Evolutionary conservation across 2,797 vertebrate species (phyloP).

Genomic region (Pseudopleuronectes americanus): DNA sequence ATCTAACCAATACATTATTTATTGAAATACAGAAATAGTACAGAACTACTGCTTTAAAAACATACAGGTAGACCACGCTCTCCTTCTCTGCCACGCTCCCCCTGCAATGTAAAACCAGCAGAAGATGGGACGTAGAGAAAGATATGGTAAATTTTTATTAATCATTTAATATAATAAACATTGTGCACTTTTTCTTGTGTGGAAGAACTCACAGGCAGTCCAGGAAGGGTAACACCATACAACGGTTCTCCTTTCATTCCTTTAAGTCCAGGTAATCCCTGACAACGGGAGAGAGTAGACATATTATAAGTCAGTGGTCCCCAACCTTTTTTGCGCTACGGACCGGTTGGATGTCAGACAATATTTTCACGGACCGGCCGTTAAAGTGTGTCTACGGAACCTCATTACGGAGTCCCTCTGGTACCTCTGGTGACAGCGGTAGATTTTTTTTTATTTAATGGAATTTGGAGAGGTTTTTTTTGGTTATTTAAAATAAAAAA

Average conservation of each 20-base stretch:
- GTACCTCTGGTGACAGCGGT: too few species aligned
- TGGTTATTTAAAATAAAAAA: too few species aligned
- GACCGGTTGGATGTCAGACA: too few species aligned
- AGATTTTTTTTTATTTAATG: too few species aligned
- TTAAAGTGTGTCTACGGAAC: too few species aligned
- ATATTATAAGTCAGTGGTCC: not conserved
- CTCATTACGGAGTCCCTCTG: too few species aligned
- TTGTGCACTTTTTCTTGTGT: not conserved
- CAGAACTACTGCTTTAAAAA: not conserved
- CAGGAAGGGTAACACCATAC: conserved; percentile 14
- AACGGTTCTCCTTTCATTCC: conserved; percentile 75
- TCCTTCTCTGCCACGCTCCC: conserved; percentile 64
- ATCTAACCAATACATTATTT: not conserved
- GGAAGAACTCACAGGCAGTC: conserved; percentile 60
- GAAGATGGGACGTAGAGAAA: not conserved
- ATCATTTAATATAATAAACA: not conserved
- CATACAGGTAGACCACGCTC: conserved; percentile 61
- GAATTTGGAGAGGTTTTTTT: too few species aligned
- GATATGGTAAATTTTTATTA: not conserved
- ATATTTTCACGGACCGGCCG: too few species aligned
- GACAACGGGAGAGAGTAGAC: conserved; percentile 21
- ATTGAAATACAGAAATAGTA: not conserved
- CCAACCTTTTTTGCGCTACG: too few species aligned
- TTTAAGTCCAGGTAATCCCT: conserved; percentile 75
- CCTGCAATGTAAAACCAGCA: conserved; percentile 54